Conservation (phyloP, 2,888 invertebrate genomes). For the Acleris laterana region DNA sequence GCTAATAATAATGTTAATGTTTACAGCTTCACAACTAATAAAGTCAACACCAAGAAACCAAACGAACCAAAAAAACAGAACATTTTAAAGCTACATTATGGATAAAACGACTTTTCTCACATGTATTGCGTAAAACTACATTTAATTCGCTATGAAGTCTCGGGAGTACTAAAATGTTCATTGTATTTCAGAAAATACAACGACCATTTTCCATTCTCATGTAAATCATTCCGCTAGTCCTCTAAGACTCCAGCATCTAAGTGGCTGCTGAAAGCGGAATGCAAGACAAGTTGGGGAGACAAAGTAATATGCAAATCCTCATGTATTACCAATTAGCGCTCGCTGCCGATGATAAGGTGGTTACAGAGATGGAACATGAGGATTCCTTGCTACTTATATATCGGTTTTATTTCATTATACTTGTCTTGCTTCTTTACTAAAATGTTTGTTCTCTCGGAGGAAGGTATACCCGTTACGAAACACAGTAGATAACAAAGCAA, state of each 20-base stretch:
- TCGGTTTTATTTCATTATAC: background rate
- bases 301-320: constrained; percentile 81
- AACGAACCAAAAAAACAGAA: no score
- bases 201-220: constrained; percentile 8
- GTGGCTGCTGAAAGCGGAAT: constrained; percentile 55
- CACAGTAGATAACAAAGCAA: no score
- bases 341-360: constrained; percentile 37
- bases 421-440: background rate
- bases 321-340: constrained; percentile 79
- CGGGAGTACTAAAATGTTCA: background rate
- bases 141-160: no score
- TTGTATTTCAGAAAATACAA: background rate
- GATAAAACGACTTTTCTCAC: no score
- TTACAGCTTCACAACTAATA: no score
- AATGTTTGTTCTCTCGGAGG: no score
- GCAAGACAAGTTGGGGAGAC: constrained; percentile 60
- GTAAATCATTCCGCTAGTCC: constrained; percentile 21
- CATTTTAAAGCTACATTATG: no score
- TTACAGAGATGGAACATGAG: background rate
- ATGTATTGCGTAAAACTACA: no score
- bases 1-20: no score
- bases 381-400: background rate
- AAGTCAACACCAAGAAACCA: no score
- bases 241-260: constrained; percentile 9
- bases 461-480: no score